These are phyloP conservation scores for Eleginops maclovinus DNA, from an alignment of 2,113 vertebrate species.

Conservation along the genomic window DNA sequence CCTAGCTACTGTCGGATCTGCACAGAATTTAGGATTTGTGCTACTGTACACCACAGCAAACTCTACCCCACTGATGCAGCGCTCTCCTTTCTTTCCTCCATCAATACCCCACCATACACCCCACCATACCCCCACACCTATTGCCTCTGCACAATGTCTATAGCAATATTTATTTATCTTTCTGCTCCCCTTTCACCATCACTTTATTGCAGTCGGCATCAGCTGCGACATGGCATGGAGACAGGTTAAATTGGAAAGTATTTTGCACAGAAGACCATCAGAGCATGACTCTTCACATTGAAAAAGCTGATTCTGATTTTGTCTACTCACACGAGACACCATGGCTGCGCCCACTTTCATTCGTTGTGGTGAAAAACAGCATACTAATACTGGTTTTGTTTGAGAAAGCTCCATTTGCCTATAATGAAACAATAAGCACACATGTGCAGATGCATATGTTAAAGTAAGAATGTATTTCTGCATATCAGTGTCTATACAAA, in stretches of 20 bases:
- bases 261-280: slow-evolving; percentile 55
- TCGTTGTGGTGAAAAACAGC: slow-evolving; percentile 59
- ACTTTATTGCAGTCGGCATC: slow-evolving; percentile 43
- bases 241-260: slow-evolving; percentile 61
- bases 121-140: not conserved
- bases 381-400: slow-evolving; percentile 59
- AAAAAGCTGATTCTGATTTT: slow-evolving; percentile 72
- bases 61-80: slow-evolving; percentile 68
- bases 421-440: slow-evolving; percentile 62
- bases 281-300: slow-evolving; percentile 48
- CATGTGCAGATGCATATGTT: slow-evolving; percentile 30
- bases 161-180: slow-evolving; percentile 45
- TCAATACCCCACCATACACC: slow-evolving; percentile 46
- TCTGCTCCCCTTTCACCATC: slow-evolving; percentile 22
- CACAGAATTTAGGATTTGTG: slow-evolving; percentile 81
- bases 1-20: slow-evolving; percentile 75
- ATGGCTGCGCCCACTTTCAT: slow-evolving; percentile 69
- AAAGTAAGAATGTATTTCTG: slow-evolving; percentile 20
- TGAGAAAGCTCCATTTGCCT: slow-evolving; percentile 61
- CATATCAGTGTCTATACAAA: slow-evolving; percentile 30
- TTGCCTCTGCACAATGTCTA: slow-evolving; percentile 32
- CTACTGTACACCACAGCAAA: slow-evolving; percentile 79
- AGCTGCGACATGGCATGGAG: slow-evolving; percentile 33
- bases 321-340: slow-evolving; percentile 66
- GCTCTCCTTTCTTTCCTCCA: slow-evolving; percentile 64